Conservation (phyloP, 2,113 vertebrate species). For the Ptychochromis oligacanthus region DNA sequence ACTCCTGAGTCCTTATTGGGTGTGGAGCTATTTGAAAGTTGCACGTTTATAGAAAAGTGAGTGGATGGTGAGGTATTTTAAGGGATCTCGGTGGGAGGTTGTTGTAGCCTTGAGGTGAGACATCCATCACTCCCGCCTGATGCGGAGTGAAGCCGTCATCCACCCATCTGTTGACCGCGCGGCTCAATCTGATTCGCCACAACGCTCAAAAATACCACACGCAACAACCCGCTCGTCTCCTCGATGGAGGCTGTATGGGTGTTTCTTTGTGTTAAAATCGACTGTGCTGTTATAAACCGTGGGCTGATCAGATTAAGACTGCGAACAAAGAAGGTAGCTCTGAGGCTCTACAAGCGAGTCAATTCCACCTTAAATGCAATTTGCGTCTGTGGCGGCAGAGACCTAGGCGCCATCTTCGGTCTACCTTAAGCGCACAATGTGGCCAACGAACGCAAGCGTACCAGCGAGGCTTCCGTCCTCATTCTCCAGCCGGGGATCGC, state of each 20-base stretch:
- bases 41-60: neutral
- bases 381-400: slow-evolving; percentile 35
- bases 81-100: neutral
- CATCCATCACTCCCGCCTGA: slow-evolving; percentile 40
- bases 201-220: neutral
- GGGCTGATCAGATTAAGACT: neutral
- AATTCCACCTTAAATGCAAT: slow-evolving; percentile 80
- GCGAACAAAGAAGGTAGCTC: slow-evolving; percentile 65
- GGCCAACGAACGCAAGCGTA: slow-evolving; percentile 72
- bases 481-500: slow-evolving; percentile 77
- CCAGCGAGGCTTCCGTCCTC: slow-evolving; percentile 79
- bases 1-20: slow-evolving; percentile 1
- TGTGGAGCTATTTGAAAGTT: neutral
- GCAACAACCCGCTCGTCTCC: neutral
- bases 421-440: slow-evolving; percentile 84
- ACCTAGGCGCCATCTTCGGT: slow-evolving; percentile 66
- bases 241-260: neutral
- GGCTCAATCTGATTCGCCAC: neutral
- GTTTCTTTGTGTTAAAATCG: slow-evolving; percentile 12
- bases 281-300: neutral
- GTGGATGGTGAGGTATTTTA: neutral
- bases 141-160: slow-evolving; percentile 35
- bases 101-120: slow-evolving; percentile 19
- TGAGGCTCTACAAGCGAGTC: slow-evolving; percentile 27
- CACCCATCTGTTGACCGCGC: slow-evolving; percentile 56